Conservation (phyloP, 2,797 vertebrate species). For the Notolabrus celidotus region DNA sequence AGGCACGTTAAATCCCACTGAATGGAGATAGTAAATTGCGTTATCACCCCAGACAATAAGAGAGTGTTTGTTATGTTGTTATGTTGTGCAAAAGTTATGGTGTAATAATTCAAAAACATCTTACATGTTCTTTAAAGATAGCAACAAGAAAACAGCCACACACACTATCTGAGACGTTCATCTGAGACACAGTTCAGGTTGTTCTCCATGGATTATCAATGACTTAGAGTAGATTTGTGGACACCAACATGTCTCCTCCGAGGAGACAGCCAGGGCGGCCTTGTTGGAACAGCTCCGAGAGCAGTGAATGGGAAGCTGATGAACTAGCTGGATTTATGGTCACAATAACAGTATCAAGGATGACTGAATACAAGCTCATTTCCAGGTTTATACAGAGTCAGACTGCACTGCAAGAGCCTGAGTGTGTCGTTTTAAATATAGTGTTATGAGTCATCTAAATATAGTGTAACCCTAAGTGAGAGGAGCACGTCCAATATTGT, state of each 20-base stretch:
- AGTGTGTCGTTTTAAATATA: background rate
- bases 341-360: constrained; percentile 43
- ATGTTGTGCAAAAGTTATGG: constrained; percentile 4
- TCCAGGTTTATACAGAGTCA: constrained; percentile 30
- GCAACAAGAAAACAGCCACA: constrained; percentile 20
- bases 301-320: constrained; percentile 53
- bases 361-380: constrained; percentile 36
- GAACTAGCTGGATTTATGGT: constrained; percentile 56
- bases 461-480: constrained; percentile 20
- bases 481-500: constrained; percentile 22
- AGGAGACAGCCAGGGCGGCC: constrained; percentile 30
- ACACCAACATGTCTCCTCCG: constrained; percentile 32
- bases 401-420: constrained; percentile 11
- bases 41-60: constrained; percentile 34
- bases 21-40: constrained; percentile 32
- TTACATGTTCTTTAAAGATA: constrained; percentile 19
- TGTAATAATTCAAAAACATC: constrained; percentile 30
- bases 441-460: constrained; percentile 16
- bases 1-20: constrained; percentile 18
- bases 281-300: constrained; percentile 49
- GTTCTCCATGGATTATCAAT: constrained; percentile 24
- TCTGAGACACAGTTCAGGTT: background rate
- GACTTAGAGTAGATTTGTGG: constrained; percentile 35
- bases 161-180: no score
- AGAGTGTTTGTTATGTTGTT: constrained; percentile 19